Base-by-base conservation (phyloP, 1,140 invertebrate species). In the Drosophila repleta region DNA sequence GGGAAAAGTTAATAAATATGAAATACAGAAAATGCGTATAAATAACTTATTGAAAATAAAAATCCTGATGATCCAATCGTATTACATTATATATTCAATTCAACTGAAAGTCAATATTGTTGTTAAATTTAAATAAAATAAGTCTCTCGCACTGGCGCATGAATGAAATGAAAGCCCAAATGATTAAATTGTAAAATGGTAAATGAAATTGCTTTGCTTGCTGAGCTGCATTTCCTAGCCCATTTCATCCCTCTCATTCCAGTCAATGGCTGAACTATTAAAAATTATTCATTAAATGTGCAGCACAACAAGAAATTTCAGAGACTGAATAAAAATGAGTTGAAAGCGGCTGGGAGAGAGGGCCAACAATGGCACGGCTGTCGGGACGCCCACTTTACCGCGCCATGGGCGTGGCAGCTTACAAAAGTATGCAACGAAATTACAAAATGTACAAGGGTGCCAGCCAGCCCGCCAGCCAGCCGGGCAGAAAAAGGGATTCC, bases 221-320 rank as follows among this genome's bases (percentile, higher is more conserved):
- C 58, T 21, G 13, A 63, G 1, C 70, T 77, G 55, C 63, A 76
- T 53, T 76, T 64, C 37, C 21, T 35, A 35, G 43, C 43, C 13
- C 5, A 17, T 2, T 15, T 15, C 15, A 15, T 2, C 6, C 6
- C 39, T 17, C 39, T 17, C 39, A 43, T 17, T 20, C 17, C 32
- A 45, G 64, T 71, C 79, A 69, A 69, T 83, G 71, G 69, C 17
- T 65, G 32, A 82, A 81, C 82, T 87, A 84, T 84, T 84, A 85
- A 85, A 85, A 87, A 88, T 85, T 85, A 85, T 85, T 87, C 82
- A 85, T 85, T 85, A 85, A 87, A 87, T 87, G 55, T 57, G 79
- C 83, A 70, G 58, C 65, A 78, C 61, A 82, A 72, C 79, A 83
- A 75, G 72, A 76, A 75, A 64, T 53, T 71, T 68, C 39, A 32